Evolutionary conservation across 2,797 vertebrate species (phyloP).

Genomic region (Tarsius wallacei): DNA sequence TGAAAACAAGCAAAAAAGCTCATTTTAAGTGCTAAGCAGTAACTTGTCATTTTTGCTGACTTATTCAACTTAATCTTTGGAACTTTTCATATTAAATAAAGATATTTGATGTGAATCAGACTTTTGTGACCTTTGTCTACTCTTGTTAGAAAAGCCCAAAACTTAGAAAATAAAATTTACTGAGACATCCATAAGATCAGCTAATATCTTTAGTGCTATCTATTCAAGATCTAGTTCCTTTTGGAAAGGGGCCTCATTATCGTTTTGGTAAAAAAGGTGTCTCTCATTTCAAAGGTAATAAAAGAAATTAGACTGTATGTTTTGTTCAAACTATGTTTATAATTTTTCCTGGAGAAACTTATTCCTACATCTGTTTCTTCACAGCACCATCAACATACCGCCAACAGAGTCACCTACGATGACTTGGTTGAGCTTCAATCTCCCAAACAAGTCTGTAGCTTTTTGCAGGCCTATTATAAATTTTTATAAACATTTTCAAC

Average conservation of each 20-base stretch:
- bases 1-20: neutral
- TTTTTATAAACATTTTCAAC: neutral
- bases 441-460: neutral
- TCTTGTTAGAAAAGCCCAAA: conserved; percentile 6
- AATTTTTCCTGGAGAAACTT: neutral
- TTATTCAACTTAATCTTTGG: neutral
- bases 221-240: neutral
- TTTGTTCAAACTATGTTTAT: neutral
- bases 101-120: neutral
- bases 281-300: neutral
- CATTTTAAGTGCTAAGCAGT: neutral
- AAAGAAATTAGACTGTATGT: neutral
- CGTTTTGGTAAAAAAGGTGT: neutral
- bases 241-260: neutral
- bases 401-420: fast-evolving
- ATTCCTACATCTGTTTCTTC: fast-evolving
- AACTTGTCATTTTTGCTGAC: neutral
- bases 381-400: fast-evolving
- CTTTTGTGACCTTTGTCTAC: neutral
- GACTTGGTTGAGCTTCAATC: neutral
- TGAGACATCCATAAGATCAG: neutral
- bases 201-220: neutral
- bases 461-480: neutral
- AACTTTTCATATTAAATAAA: neutral
- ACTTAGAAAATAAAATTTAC: neutral